Evolutionary conservation across 2,113 vertebrate species (phyloP), one percentile per base, ranked within the genome.

Genomic region (Scophthalmus maximus): DNA sequence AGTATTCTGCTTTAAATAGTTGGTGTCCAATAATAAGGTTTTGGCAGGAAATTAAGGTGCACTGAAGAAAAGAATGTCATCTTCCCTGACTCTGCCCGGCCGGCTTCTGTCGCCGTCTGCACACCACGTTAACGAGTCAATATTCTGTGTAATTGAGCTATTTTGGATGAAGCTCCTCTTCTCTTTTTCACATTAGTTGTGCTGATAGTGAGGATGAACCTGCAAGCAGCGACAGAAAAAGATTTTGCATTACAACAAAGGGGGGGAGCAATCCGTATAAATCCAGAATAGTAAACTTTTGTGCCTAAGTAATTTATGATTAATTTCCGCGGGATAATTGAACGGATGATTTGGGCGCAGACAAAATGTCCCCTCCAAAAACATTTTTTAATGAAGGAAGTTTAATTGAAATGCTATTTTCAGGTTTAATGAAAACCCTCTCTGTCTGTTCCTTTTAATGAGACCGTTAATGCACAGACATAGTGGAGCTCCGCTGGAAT

Each of bases 321-420:
- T 61, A 0, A 77, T 74, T 73, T 58, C 50, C 52, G 50, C 5
- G 1, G 52, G 17, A n/a, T 46, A 66, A 62, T 47, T 51, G 23
- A 62, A 66, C 26, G 29, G 42, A 73, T 61, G 57, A 74, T 72
- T 75, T 64, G n/a, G 17, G 25, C 27, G 38, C 17, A 17, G 73
- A 72, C 55, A 51, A 61, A n/a, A 68, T 67, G 61, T 62, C 64
- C 36, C 55, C 25, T 53, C 4, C 6, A 44, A 58, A 80, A 82
- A 73, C 49, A 64, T 51, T 58, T 42, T 63, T 67, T 73, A 84
- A 82, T 72, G 50, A 75, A 32, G 36, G 27, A n/a, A 56, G 46
- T 30, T 38, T 64, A 73, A 77, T 67, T 79, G 62, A 67, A 82
- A 63, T 60, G 42, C 79, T 83, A 61, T 82, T 85, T 83, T 72